phyloP scores from a whole-genome alignment of 2,113 vertebrate species.

The Natator depressus region DNA sequence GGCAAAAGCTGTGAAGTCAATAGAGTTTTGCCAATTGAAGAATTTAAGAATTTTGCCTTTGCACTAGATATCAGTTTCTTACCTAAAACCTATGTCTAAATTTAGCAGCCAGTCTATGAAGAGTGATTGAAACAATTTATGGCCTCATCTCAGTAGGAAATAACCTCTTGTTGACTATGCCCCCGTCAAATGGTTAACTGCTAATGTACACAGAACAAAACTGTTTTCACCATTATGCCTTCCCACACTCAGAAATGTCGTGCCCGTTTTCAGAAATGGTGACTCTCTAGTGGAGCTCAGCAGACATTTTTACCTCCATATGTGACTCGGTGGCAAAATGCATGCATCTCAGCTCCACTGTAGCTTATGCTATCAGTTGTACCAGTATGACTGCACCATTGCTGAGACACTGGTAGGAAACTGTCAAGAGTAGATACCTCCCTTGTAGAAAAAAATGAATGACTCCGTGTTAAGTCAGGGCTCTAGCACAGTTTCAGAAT shows the following conservation, averaged over 20 bases:
- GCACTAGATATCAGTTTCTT: conserved; percentile 14
- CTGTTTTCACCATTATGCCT: conserved; percentile 62
- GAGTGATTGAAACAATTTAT: conserved; percentile 36
- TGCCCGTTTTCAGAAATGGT: neutral
- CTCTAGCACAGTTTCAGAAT: neutral
- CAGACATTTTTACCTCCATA: neutral
- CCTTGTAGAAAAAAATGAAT: neutral
- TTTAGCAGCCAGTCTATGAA: conserved; percentile 64
- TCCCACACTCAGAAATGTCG: conserved; percentile 12
- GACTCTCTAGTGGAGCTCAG: neutral
- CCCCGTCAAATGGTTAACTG: neutral
- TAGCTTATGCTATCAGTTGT: neutral
- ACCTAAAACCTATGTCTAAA: conserved; percentile 31
- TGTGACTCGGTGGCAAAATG: neutral
- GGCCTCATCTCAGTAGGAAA: conserved; percentile 41
- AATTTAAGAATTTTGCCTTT: neutral
- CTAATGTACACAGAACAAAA: conserved; percentile 24
- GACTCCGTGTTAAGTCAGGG: neutral
- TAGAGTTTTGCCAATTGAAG: neutral
- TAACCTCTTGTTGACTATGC: conserved; percentile 36
- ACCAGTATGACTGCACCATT: neutral
- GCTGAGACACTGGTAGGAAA: neutral
- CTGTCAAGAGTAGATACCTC: neutral
- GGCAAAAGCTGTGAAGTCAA: neutral
- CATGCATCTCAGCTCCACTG: neutral